Evolutionary conservation across 1,140 invertebrate species (phyloP).

Genomic region (Drosophila equinoxialis): DNA sequence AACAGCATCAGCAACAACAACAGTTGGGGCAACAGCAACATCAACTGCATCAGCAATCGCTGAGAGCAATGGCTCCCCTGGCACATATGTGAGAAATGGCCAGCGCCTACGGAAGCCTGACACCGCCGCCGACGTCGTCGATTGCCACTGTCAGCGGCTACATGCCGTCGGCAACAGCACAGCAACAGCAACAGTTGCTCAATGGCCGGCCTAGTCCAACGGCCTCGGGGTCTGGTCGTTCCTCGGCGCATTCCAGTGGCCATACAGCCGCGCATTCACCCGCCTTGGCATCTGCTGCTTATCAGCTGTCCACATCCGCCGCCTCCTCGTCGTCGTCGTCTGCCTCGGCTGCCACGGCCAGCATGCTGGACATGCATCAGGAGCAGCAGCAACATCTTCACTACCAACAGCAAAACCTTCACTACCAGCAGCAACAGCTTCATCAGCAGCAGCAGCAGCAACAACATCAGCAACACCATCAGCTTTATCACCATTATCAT

Average conservation of each 20-base stretch:
- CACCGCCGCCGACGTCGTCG: conserved; percentile 48
- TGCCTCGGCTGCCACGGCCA: conserved; percentile 49
- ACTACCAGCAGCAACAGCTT: conserved; percentile 41
- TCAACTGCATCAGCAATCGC: conserved; percentile 85
- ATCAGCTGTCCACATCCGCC: conserved; percentile 51
- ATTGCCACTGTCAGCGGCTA: conserved; percentile 39
- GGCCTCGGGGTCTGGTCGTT: conserved; percentile 74
- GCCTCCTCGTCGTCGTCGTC: conserved; percentile 34
- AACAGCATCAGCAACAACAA: conserved; percentile 64
- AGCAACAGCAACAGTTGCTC: conserved; percentile 61
- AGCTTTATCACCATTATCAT: conserved; percentile 64
- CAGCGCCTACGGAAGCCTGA: conserved; percentile 71
- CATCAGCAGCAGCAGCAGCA: conserved; percentile 54
- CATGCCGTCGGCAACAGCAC: conserved; percentile 47
- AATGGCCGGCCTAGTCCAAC: conserved; percentile 73
- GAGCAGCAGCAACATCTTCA: conserved; percentile 54
- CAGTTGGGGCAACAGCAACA: conserved; percentile 72
- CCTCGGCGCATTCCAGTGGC: conserved; percentile 76
- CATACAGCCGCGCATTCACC: conserved; percentile 76
- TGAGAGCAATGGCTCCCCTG: conserved; percentile 87
- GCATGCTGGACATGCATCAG: conserved; percentile 76
- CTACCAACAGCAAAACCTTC: conserved; percentile 53
- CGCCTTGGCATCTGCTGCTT: conserved; percentile 73
- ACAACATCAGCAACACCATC: conserved; percentile 58
- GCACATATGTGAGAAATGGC: conserved; percentile 90